A percentile compares a stretch with the other conserved stretches of the same genome.
Evolutionary conservation across 2,113 vertebrate species (phyloP).

Genomic region (Lynx canadensis): DNA sequence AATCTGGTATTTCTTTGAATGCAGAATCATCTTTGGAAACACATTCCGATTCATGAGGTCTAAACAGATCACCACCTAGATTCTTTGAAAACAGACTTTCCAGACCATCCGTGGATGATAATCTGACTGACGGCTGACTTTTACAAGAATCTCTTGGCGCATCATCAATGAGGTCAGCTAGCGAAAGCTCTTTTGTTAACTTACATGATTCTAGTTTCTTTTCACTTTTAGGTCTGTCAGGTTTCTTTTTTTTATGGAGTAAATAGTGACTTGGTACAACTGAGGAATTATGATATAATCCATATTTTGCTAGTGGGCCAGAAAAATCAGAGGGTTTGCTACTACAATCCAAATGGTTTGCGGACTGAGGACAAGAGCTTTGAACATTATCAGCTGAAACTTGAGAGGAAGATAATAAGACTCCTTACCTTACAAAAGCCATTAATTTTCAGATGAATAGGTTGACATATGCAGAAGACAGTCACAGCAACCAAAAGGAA

Average conservation of each 20-base stretch:
- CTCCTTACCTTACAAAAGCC: conserved; percentile 99
- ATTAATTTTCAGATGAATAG: conserved; percentile 87
- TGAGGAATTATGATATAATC: conserved; percentile 77
- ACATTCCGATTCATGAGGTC: conserved; percentile 69
- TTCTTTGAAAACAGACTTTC: conserved; percentile 74
- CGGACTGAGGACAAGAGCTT: conserved; percentile 72
- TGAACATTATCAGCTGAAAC: conserved; percentile 79
- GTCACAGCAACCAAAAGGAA: conserved; percentile 84
- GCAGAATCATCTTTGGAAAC: conserved; percentile 70
- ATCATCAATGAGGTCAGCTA: conserved; percentile 78
- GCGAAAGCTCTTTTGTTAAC: conserved; percentile 74
- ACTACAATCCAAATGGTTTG: conserved; percentile 68
- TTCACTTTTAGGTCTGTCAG: conserved; percentile 72
- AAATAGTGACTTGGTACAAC: conserved; percentile 73
- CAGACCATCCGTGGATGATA: conserved; percentile 67
- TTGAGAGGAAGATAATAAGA: conserved; percentile 88
- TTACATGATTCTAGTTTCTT: conserved; percentile 81
- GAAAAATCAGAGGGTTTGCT: conserved; percentile 75
- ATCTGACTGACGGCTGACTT: conserved; percentile 68
- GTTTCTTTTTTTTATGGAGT: conserved; percentile 76
- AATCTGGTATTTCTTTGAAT: conserved; percentile 79
- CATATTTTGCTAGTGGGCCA: conserved; percentile 78
- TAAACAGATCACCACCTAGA: conserved; percentile 66
- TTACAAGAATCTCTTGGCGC: conserved; percentile 71
- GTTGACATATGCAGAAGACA: conserved; percentile 78